phyloP scores from a whole-genome alignment of 2,113 vertebrate genomes.

The Pholis gunnellus region DNA sequence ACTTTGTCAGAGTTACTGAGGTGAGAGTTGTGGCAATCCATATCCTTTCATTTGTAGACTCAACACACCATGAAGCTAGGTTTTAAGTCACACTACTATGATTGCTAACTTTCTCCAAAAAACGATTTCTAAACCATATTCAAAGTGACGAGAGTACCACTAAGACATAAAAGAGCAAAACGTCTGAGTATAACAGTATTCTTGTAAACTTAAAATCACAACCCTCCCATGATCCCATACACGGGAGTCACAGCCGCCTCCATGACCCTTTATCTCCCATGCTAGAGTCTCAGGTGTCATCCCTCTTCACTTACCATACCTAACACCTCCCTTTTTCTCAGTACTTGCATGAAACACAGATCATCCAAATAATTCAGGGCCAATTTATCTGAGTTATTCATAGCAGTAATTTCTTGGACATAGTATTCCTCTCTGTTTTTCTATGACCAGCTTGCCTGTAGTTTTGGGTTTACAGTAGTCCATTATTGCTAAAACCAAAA shows the following conservation, averaged over 20 bases:
- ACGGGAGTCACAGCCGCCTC: conserved; percentile 71
- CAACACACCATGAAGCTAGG: background rate
- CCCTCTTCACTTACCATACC: conserved; percentile 18
- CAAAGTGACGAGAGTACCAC: conserved; percentile 2
- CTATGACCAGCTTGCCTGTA: background rate
- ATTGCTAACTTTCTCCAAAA: background rate
- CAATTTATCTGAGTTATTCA: background rate
- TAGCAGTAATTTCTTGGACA: conserved; percentile 5
- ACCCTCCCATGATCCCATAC: conserved; percentile 55
- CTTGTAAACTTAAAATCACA: conserved; percentile 56
- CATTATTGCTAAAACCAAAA: conserved; percentile 3
- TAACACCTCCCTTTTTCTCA: conserved; percentile 71
- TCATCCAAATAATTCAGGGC: conserved; percentile 2
- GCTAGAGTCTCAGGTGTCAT: conserved; percentile 37
- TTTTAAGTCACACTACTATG: conserved; percentile 21
- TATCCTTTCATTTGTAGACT: conserved; percentile 7
- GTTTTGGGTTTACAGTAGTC: background rate
- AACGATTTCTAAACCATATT: background rate
- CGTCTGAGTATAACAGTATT: conserved; percentile 70
- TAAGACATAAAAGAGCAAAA: conserved; percentile 67
- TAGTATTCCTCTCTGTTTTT: background rate
- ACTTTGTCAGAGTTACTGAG: conserved; percentile 27
- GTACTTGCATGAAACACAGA: conserved; percentile 25
- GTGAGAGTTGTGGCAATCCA: background rate
- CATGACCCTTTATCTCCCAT: conserved; percentile 58